These are phyloP conservation scores for Leptinotarsa lineolata DNA, from an alignment of 1,140 invertebrate species.

Conservation along the genomic window DNA sequence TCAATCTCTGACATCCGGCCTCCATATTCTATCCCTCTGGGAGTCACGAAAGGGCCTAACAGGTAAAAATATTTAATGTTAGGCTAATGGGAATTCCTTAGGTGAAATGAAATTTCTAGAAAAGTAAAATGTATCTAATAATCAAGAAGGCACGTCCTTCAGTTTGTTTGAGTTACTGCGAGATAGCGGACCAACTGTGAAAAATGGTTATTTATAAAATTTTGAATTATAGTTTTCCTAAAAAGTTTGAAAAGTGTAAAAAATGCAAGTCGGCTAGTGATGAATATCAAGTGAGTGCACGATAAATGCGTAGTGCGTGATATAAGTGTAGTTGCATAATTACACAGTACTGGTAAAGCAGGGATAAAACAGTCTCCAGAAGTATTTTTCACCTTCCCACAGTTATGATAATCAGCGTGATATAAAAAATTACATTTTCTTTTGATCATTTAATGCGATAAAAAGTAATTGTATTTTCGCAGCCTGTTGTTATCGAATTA, in stretches of 20 bases:
- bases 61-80: not conserved
- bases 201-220: not conserved
- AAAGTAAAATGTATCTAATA: not conserved
- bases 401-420: too few species aligned
- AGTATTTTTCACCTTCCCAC: too few species aligned
- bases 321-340: too few species aligned
- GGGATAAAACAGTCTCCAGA: too few species aligned
- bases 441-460: too few species aligned
- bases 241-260: not conserved
- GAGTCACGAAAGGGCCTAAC: not conserved
- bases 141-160: not conserved
- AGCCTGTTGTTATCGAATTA: too few species aligned
- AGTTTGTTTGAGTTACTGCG: not conserved
- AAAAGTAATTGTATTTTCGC: too few species aligned
- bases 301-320: too few species aligned
- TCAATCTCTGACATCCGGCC: conserved; percentile 2
- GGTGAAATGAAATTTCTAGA: not conserved
- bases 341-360: too few species aligned
- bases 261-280: not conserved
- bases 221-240: not conserved
- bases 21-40: not conserved
- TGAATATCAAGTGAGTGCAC: not conserved
- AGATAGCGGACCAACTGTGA: not conserved
- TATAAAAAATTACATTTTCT: too few species aligned
- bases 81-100: not conserved